Evolutionary conservation across 2,113 vertebrate species (phyloP).

Genomic region (Epinephelus moara): DNA sequence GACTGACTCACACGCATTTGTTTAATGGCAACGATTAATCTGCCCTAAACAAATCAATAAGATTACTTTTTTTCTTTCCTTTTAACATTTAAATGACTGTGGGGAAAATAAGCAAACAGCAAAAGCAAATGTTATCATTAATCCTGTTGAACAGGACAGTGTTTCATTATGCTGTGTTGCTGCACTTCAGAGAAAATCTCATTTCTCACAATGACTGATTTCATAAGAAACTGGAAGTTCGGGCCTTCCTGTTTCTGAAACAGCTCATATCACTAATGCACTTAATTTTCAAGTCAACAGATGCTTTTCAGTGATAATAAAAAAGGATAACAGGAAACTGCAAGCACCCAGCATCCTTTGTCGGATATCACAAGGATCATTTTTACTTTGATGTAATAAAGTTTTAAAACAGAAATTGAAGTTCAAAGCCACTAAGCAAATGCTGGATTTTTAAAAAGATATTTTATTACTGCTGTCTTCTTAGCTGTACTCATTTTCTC

Average conservation of each 20-base stretch:
- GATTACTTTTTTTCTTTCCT: too few relatives aligned
- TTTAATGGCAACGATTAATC: background rate
- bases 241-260: conserved; percentile 64
- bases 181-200: conserved; percentile 36
- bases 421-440: too few relatives aligned
- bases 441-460: background rate
- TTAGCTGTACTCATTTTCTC: background rate
- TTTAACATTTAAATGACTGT: background rate
- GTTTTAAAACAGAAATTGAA: too few relatives aligned
- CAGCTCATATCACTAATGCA: background rate
- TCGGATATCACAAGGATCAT: background rate
- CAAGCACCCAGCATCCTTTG: background rate
- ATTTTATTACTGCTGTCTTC: background rate
- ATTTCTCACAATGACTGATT: conserved; percentile 56
- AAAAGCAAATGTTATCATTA: background rate
- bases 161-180: background rate
- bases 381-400: background rate
- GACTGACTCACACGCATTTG: background rate
- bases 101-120: background rate
- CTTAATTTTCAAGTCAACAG: conserved; percentile 31
- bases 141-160: background rate
- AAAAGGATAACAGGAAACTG: conserved; percentile 18
- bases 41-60: background rate
- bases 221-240: conserved; percentile 64
- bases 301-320: conserved; percentile 23